A percentile compares a stretch with the other conserved stretches of the same genome.
phyloP scores from a whole-genome alignment of 2,888 invertebrate species.

The Drosophila pseudotalamancana region DNA sequence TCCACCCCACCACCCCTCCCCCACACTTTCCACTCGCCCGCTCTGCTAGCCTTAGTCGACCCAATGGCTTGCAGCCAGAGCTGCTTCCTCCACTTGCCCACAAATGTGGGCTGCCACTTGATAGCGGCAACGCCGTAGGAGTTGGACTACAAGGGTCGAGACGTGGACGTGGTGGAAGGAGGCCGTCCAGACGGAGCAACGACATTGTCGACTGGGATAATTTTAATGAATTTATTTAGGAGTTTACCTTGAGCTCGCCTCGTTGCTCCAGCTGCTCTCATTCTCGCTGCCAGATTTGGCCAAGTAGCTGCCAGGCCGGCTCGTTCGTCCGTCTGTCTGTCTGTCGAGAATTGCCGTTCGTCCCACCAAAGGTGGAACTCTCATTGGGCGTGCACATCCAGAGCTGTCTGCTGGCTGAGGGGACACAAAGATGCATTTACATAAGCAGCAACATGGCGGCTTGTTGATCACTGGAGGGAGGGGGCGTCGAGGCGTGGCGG shows the following conservation, averaged over 20 bases:
- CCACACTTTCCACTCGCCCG: background rate
- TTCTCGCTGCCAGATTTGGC: conserved; percentile 39
- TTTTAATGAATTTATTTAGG: conserved; percentile 81
- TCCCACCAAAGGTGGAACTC: conserved; percentile 34
- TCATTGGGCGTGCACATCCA: conserved; percentile 43
- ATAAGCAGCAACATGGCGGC: conserved; percentile 73
- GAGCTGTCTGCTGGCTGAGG: background rate
- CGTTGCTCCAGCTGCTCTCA: conserved; percentile 5
- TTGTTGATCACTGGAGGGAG: conserved; percentile 38
- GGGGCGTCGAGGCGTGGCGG: background rate
- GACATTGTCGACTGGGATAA: conserved; percentile 67
- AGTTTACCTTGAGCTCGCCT: conserved; percentile 49
- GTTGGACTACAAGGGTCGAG: conserved; percentile 13
- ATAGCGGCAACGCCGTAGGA: conserved; percentile 62
- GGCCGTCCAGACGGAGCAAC: conserved; percentile 54
- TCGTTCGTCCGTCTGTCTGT: background rate
- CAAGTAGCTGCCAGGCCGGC: conserved; percentile 22
- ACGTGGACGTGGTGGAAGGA: background rate
- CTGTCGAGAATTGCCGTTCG: conserved; percentile 2
- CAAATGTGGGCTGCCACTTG: conserved; percentile 79
- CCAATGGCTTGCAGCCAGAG: conserved; percentile 15
- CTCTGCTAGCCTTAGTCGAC: background rate
- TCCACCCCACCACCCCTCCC: background rate
- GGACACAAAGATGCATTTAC: conserved; percentile 49
- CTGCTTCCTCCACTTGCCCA: conserved; percentile 48